Base-by-base conservation (phyloP, 2,113 vertebrate species). In the Nothoprocta perdicaria region DNA sequence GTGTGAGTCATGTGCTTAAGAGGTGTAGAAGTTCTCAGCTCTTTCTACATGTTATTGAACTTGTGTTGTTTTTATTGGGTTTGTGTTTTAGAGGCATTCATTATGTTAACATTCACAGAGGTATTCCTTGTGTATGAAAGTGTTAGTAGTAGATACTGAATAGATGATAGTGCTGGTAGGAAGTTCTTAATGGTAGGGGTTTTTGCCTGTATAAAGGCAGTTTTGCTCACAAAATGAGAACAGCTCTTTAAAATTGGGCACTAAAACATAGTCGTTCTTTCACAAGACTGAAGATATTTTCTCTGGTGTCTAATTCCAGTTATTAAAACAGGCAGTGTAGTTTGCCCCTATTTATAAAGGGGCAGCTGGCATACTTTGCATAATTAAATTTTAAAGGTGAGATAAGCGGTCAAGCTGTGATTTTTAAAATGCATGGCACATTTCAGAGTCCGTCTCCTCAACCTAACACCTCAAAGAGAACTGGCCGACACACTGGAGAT, bases 401-500 rank as follows among this genome's bases (percentile, higher is more conserved):
- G 45, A 14, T 10, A 62, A 74, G 67, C 38, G 9, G 5, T 29
- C 16, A 65, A 8, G 19, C 14, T 80, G 38, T 38, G 6, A 18
- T 50, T 84, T 84, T 40, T 46, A 82, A 90, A 86, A 33, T 7
- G 2, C 5, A 3, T 22, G 22, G 1, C 9, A 24, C 38, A 2
- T 10, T 33, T 6, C 10, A 31, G 8, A 40, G 41, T 75, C 16
- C 84, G 23, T 2, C 6, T 31, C 2, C 14, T 88, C 41, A 71
- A 62, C 10, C 7, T 6, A 8, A 0, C n/a, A 10, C 29, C 22
- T 93, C 27, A 16, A 14, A n/a, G 61, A 21, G 45, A 57, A 10
- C 9, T 77, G 43, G 4, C 12, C 24, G 79, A 3, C 18, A 4
- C 15, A 8, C 2, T 1, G 2, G 16, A 80, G 24, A 0, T 83